Conservation (phyloP, 53 echinoderm and acorn worm species). For the Arbacia lixula region DNA sequence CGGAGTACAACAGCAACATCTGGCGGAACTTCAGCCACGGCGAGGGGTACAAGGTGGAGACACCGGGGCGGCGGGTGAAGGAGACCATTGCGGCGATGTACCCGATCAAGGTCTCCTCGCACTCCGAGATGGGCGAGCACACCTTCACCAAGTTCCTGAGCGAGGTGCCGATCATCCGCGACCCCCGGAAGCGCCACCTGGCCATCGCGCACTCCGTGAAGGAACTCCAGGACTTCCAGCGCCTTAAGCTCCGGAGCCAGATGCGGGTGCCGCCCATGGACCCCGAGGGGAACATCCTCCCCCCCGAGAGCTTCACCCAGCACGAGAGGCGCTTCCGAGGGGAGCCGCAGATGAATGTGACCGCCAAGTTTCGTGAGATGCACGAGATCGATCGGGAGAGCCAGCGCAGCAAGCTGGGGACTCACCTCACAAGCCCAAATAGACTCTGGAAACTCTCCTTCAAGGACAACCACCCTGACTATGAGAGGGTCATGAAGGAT, state of each 20-base stretch:
- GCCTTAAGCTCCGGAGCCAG: conserved; percentile 88
- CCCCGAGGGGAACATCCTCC: conserved; percentile 67
- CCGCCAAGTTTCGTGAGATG: conserved; percentile 73
- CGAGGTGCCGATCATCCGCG: conserved; percentile 75
- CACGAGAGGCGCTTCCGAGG: conserved; percentile 55
- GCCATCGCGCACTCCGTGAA: conserved; percentile 72
- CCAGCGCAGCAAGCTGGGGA: conserved; percentile 71
- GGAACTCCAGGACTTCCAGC: conserved; percentile 87
- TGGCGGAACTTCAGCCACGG: conserved; percentile 89
- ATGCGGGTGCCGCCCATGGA: conserved; percentile 90
- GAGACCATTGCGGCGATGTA: conserved; percentile 82
- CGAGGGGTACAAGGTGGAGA: conserved; percentile 60
- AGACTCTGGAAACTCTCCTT: conserved; percentile 92
- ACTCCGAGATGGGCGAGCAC: conserved; percentile 78
- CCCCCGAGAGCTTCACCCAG: conserved; percentile 70
- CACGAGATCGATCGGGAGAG: conserved; percentile 80
- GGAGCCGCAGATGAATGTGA: conserved; percentile 60
- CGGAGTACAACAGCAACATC: conserved; percentile 92
- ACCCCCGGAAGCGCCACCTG: conserved; percentile 64
- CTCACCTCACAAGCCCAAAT: conserved; percentile 70
- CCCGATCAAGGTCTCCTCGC: conserved; percentile 79
- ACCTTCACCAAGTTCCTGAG: conserved; percentile 84
- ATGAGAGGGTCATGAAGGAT: conserved; percentile 62
- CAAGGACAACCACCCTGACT: conserved; percentile 86
- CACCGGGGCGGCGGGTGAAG: conserved; percentile 50